phyloP scores from a whole-genome alignment of 35 echinoderm and acorn worm species.

The Stichopus chloronotus region DNA sequence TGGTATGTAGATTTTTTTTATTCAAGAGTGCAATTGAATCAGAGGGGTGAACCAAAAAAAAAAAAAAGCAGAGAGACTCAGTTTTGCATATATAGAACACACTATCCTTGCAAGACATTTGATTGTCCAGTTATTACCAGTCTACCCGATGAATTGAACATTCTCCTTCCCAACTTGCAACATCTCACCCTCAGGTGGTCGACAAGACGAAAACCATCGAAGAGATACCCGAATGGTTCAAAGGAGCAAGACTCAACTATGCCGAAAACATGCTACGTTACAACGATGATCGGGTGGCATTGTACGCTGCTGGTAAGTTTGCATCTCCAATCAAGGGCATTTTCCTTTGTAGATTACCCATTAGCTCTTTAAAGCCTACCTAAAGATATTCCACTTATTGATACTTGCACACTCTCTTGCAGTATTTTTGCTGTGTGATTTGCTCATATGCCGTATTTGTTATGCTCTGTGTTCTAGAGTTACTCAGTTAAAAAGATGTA shows the following conservation, averaged over 20 bases:
- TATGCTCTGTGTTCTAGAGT: background rate
- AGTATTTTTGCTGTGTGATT: background rate
- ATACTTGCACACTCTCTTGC: background rate
- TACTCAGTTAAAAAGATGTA: no score
- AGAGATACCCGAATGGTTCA: slow-evolving; percentile 92
- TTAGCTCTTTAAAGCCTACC: no score
- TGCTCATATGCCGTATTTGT: background rate
- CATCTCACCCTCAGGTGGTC: slow-evolving; percentile 67
- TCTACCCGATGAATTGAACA: no score
- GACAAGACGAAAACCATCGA: slow-evolving; percentile 76
- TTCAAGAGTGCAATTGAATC: no score
- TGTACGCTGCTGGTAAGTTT: slow-evolving; percentile 83
- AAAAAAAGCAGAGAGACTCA: no score
- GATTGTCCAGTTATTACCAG: no score
- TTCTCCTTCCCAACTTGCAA: no score
- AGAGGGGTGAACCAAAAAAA: no score
- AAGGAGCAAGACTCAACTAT: slow-evolving; percentile 85
- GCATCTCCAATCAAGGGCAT: background rate
- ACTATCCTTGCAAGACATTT: no score
- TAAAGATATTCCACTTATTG: no score
- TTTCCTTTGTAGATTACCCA: background rate
- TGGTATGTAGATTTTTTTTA: no score
- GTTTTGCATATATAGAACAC: no score
- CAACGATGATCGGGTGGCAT: slow-evolving; percentile 80
- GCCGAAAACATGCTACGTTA: slow-evolving; percentile 93